These are phyloP conservation scores for Hypolimnas misippus DNA, from an alignment of 2,888 invertebrate genomes.

Conservation along the genomic window DNA sequence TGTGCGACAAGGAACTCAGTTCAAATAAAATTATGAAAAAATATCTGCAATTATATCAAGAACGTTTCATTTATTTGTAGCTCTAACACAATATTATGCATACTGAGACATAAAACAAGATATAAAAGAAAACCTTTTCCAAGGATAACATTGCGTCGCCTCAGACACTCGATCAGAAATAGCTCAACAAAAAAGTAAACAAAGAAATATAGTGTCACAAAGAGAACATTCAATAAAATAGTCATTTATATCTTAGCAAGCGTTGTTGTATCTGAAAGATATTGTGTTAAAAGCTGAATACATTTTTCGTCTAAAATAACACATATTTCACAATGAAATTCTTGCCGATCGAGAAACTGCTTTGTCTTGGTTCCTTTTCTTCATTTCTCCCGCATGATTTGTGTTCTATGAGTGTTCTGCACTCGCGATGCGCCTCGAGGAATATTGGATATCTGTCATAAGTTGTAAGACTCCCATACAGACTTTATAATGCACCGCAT, in stretches of 20 bases:
- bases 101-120: neutral
- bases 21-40: too few relatives aligned
- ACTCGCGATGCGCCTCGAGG: constrained; percentile 50
- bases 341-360: constrained; percentile 69
- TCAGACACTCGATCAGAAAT: neutral
- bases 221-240: constrained; percentile 4
- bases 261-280: neutral
- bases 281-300: constrained; percentile 58
- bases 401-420: constrained; percentile 73
- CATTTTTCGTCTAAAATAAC: constrained; percentile 71
- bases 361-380: constrained; percentile 68
- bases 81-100: neutral
- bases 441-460: constrained; percentile 34
- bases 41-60: neutral
- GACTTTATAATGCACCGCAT: constrained; percentile 19
- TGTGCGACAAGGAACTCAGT: too few relatives aligned
- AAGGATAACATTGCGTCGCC: neutral
- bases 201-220: neutral
- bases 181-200: neutral
- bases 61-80: too few relatives aligned
- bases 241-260: constrained; percentile 7
- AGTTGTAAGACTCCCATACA: constrained; percentile 24
- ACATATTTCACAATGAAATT: constrained; percentile 74
- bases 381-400: constrained; percentile 70
- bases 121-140: neutral